Evolutionary conservation across 2,888 invertebrate genomes (phyloP).

Genomic region (Caenorhabditis afra): DNA sequence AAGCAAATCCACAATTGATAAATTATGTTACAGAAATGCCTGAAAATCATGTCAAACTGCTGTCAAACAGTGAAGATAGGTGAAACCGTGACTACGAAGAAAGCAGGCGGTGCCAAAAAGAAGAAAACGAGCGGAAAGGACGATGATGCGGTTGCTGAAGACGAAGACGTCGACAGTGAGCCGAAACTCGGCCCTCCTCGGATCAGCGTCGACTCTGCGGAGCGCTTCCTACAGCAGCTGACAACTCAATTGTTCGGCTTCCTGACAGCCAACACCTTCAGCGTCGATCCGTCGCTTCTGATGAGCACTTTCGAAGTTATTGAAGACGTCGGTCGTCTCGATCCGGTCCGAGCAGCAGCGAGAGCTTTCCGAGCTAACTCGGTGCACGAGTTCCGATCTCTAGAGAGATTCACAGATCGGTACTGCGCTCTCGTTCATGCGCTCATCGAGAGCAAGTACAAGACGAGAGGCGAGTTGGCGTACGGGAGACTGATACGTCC

Average conservation of each 20-base stretch:
- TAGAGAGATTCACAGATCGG: slow-evolving; percentile 43
- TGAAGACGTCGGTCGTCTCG: slow-evolving; percentile 46
- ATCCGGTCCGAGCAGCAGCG: slow-evolving; percentile 8
- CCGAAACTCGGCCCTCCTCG: slow-evolving; percentile 33
- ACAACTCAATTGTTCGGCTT: slow-evolving; percentile 38
- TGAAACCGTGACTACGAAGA: slow-evolving; percentile 21
- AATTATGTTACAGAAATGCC: slow-evolving; percentile 27
- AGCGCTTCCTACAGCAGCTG: slow-evolving; percentile 28
- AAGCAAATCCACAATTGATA: background rate
- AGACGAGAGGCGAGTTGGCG: slow-evolving; percentile 22
- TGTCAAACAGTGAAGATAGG: slow-evolving; percentile 36
- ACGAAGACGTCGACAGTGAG: slow-evolving; percentile 14
- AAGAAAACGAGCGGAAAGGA: slow-evolving; percentile 5
- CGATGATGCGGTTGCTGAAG: background rate
- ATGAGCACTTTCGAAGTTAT: slow-evolving; percentile 35
- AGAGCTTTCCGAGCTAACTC: slow-evolving; percentile 29
- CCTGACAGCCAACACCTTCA: slow-evolving; percentile 18
- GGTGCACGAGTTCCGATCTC: slow-evolving; percentile 32
- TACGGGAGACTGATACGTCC: slow-evolving; percentile 49
- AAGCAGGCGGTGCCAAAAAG: slow-evolving; percentile 10
- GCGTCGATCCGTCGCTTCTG: slow-evolving; percentile 19
- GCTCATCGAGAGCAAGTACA: slow-evolving; percentile 48
- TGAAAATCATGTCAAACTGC: slow-evolving; percentile 50
- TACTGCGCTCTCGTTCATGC: slow-evolving; percentile 32
- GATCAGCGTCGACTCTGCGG: slow-evolving; percentile 42